These are phyloP conservation scores for Leptopilina clavipes DNA, from an alignment of 1,140 invertebrate genomes.

Conservation along the genomic window DNA sequence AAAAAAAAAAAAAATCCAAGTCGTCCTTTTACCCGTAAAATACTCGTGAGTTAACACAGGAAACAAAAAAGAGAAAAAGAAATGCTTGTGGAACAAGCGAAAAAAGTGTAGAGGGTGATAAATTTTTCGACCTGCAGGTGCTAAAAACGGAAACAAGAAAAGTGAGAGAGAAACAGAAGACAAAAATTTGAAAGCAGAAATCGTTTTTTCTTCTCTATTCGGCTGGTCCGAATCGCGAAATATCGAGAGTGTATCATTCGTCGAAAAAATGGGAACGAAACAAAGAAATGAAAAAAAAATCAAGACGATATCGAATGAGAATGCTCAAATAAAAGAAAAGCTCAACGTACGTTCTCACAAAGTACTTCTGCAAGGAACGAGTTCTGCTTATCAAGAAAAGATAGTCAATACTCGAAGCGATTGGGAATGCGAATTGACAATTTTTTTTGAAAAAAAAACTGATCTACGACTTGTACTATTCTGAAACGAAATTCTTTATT, in stretches of 20 bases:
- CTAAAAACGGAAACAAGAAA: slow-evolving; percentile 27
- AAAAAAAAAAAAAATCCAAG: neutral
- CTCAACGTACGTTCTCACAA: slow-evolving; percentile 56
- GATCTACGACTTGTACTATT: neutral
- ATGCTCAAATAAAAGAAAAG: slow-evolving; percentile 42
- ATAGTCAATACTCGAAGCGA: slow-evolving; percentile 31
- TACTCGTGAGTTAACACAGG: neutral
- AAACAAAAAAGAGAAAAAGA: neutral
- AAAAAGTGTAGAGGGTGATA: too few species aligned
- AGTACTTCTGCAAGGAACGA: slow-evolving; percentile 53
- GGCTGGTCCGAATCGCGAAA: slow-evolving; percentile 60
- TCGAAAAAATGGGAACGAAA: slow-evolving; percentile 32
- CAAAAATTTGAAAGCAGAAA: slow-evolving; percentile 7
- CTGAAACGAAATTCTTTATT: slow-evolving; percentile 36
- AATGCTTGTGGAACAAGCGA: slow-evolving; percentile 34
- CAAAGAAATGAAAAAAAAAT: neutral
- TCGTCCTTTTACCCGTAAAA: slow-evolving; percentile 19
- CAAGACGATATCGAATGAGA: neutral
- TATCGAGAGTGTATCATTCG: neutral
- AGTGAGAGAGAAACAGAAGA: slow-evolving; percentile 28
- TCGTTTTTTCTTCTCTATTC: slow-evolving; percentile 44
- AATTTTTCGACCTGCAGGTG: slow-evolving; percentile 16
- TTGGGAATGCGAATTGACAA: slow-evolving; percentile 10
- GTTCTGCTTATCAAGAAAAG: slow-evolving; percentile 22
- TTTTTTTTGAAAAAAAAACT: neutral